These are phyloP conservation scores for Deilephila elpenor DNA, from an alignment of 2,888 invertebrate genomes.

Conservation along the genomic window DNA sequence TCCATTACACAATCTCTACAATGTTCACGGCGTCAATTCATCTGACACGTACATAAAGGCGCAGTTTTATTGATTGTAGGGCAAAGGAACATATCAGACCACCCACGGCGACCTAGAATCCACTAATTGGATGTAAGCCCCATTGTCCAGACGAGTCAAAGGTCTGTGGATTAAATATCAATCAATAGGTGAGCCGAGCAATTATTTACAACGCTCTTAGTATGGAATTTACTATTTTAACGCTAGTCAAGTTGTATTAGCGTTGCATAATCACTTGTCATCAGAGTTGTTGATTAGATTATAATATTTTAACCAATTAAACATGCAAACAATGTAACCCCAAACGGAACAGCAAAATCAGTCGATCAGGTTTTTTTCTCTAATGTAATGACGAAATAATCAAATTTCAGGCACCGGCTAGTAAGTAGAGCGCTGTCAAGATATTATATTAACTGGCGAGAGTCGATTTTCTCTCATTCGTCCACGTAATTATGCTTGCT, in stretches of 20 bases:
- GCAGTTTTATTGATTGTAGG: conserved; percentile 65
- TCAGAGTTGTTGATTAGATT: neutral
- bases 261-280: conserved; percentile 9
- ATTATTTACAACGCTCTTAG: conserved; percentile 38
- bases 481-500: too few species aligned
- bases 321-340: conserved; percentile 16
- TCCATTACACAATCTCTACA: conserved; percentile 44
- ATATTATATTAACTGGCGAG: too few species aligned
- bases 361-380: conserved; percentile 4
- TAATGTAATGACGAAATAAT: too few species aligned
- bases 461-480: too few species aligned
- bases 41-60: conserved; percentile 56
- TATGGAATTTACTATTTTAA: conserved; percentile 25
- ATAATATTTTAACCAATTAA: conserved; percentile 18
- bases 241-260: conserved; percentile 9
- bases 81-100: conserved; percentile 63
- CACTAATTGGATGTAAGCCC: conserved; percentile 66
- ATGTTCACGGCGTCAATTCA: conserved; percentile 54
- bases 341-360: neutral
- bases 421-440: too few species aligned
- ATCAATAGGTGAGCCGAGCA: conserved; percentile 48
- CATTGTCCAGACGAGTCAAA: conserved; percentile 72
- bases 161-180: conserved; percentile 66
- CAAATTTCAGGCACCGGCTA: too few species aligned
- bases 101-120: conserved; percentile 60